Evolutionary conservation across 2,797 vertebrate species (phyloP).

Genomic region (Paedocypris micromegethes): DNA sequence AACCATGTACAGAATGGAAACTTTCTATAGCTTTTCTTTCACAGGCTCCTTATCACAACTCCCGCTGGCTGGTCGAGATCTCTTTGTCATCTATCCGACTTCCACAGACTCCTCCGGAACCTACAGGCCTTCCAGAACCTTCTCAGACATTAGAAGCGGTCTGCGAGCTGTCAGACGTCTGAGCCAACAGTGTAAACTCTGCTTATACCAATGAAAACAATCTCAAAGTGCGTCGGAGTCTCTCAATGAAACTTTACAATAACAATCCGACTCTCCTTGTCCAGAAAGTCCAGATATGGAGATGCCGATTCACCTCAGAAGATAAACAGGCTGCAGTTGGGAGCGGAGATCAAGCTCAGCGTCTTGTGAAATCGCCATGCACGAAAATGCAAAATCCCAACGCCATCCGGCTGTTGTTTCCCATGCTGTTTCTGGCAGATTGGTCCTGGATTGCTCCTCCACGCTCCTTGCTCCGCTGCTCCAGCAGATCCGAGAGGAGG

Average conservation of each 20-base stretch:
- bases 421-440: background rate
- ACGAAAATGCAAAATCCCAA: too few species aligned
- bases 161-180: too few species aligned
- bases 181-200: slow-evolving; percentile 21
- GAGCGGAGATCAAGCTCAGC: too few species aligned
- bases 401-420: background rate
- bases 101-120: too few species aligned
- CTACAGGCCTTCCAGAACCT: too few species aligned
- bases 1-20: too few species aligned
- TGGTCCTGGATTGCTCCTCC: slow-evolving; percentile 74
- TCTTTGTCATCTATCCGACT: too few species aligned
- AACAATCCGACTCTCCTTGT: slow-evolving; percentile 2
- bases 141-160: too few species aligned
- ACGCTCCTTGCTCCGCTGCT: slow-evolving; percentile 82
- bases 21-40: too few species aligned
- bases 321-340: background rate
- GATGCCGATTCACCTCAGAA: background rate
- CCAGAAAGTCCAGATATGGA: slow-evolving; percentile 17
- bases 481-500: slow-evolving; percentile 79
- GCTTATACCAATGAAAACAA: background rate
- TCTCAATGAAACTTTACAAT: background rate
- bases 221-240: background rate
- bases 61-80: too few species aligned
- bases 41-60: too few species aligned
- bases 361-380: too few species aligned